Base-by-base conservation (phyloP, 2,888 invertebrate genomes). In the Helicoverpa assulta region DNA sequence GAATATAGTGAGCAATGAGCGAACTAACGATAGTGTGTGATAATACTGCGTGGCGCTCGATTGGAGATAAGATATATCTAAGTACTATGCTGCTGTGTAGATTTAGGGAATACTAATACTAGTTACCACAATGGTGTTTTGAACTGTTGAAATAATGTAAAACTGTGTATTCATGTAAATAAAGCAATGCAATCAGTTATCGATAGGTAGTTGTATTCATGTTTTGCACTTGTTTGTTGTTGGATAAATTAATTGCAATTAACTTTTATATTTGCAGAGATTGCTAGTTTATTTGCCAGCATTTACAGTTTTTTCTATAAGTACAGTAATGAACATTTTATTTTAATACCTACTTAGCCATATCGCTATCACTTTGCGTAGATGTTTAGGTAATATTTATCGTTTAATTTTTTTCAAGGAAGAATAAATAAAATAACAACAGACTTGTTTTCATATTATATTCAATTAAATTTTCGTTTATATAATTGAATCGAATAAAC, bases 401-500 rank as follows among this genome's bases (percentile, higher is more conserved):
- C 6, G n/a, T 50, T 50, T 2, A n/a, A n/a, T 18, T 18, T 18
- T 5, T 50, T 52, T 21, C 8, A 37, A 14, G 33, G 37, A 37
- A 62, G 29, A 56, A 33, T 26, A 88, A 90, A 87, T 88, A 87
- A 91, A 91, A 89, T 63, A 84, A 73, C 80, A 73, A 64, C 55
- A 57, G 47, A n/a, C 16, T 16, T 78, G 79, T 83, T 88, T 88
- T 89, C 80, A 89, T 90, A 89, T 90, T 93, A 94, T 94, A 95
- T 92, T 95, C 93, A 94, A 93, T 95, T 93, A 90, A 93, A 92
- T 91, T 94, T 93, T 92, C 88, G 90, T 94, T 93, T 92, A 94
- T 92, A 93, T 94, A 92, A 93, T 95, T 93, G 94, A 94, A 93
- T 94, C 90, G 94, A 94, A 94, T 95, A 95, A 95, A 95, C 95